A percentile compares a stretch with the other conserved stretches of the same genome.
These are phyloP conservation scores for Spialia ferax DNA, from an alignment of 2,888 invertebrate genomes.

Conservation along the genomic window DNA sequence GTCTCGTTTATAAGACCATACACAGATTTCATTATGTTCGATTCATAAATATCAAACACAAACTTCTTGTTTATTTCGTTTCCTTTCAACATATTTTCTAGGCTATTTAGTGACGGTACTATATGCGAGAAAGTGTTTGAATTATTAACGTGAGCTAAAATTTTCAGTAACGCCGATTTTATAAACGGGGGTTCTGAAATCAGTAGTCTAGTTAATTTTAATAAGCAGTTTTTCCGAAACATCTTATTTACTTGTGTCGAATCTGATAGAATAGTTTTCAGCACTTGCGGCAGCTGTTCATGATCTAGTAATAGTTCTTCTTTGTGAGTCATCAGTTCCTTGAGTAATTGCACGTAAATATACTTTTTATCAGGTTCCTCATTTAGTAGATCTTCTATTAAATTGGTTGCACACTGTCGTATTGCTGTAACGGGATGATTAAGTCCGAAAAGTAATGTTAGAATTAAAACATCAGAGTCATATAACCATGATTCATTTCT, in stretches of 20 bases:
- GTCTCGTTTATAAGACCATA: slow-evolving; percentile 84
- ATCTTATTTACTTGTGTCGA: slow-evolving; percentile 76
- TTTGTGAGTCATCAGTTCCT: slow-evolving; percentile 76
- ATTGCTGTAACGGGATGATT: slow-evolving; percentile 83
- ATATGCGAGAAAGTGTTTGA: slow-evolving; percentile 73
- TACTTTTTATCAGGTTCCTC: slow-evolving; percentile 64
- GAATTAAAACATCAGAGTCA: slow-evolving; percentile 78
- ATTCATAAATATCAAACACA: slow-evolving; percentile 80
- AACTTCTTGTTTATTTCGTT: slow-evolving; percentile 58
- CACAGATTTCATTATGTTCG: slow-evolving; percentile 83
- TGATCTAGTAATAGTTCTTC: slow-evolving; percentile 89
- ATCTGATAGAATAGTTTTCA: slow-evolving; percentile 88
- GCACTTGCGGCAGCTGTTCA: slow-evolving; percentile 88
- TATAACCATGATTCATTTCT: slow-evolving; percentile 66
- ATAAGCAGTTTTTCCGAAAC: slow-evolving; percentile 70
- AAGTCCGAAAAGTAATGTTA: slow-evolving; percentile 85
- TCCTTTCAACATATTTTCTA: slow-evolving; percentile 60
- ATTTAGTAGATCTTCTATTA: slow-evolving; percentile 72
- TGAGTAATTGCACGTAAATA: slow-evolving; percentile 75
- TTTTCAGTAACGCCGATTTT: slow-evolving; percentile 76
- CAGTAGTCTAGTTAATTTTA: slow-evolving; percentile 68
- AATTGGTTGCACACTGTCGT: slow-evolving; percentile 84
- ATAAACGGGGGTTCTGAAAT: slow-evolving; percentile 74
- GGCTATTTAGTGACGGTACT: slow-evolving; percentile 58
- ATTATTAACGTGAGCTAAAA: slow-evolving; percentile 78